phyloP scores from a whole-genome alignment of 2,797 vertebrate species.

The Champsocephalus gunnari region DNA sequence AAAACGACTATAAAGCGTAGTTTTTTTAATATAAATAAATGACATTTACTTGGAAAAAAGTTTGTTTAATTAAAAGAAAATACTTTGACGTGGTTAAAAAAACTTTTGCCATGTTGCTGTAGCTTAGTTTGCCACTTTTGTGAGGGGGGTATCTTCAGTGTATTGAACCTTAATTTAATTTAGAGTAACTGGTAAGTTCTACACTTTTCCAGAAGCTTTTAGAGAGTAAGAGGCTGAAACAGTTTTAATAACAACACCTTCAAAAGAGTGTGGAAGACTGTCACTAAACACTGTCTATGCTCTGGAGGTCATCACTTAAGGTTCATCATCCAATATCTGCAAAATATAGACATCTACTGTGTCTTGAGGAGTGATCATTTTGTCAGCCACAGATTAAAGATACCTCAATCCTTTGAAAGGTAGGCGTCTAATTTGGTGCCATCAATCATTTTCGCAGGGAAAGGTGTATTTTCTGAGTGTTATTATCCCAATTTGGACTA shows the following conservation, averaged over 20 bases:
- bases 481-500: constrained; percentile 33
- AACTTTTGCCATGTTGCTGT: no score
- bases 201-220: no score
- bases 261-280: constrained; percentile 11
- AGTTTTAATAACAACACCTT: constrained; percentile 23
- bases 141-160: no score
- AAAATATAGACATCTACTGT: constrained; percentile 37
- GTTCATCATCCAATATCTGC: constrained; percentile 50
- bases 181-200: no score
- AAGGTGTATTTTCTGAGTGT: neutral
- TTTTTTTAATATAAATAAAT: no score
- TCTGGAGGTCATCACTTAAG: constrained; percentile 44
- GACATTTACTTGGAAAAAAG: no score
- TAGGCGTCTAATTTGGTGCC: constrained; percentile 39
- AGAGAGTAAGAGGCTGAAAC: constrained; percentile 16
- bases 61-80: no score
- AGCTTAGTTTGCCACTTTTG: no score
- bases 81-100: no score
- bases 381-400: constrained; percentile 36
- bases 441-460: constrained; percentile 48
- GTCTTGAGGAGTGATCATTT: constrained; percentile 33
- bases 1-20: no score
- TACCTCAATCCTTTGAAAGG: constrained; percentile 34
- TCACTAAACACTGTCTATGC: constrained; percentile 34
- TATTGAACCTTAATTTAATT: no score